Base-by-base conservation (phyloP, 2,888 invertebrate genomes). In the Oeneis ivallda region DNA sequence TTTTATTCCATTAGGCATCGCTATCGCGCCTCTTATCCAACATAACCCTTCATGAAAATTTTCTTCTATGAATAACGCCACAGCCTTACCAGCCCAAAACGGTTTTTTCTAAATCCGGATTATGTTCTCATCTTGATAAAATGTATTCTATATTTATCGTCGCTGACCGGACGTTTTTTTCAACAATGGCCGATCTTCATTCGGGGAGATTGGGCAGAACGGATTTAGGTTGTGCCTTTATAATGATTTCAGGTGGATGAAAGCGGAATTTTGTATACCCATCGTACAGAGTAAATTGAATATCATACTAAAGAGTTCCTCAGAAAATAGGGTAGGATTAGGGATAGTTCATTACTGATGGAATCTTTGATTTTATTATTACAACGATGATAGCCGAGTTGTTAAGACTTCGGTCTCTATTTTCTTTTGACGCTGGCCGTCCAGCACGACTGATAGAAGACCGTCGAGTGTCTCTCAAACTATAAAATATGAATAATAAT, bases 61-160 rank as follows among this genome's bases (percentile, higher is more conserved):
- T 64, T 53, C 60, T 47, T 63, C 43, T 62, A 69, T 64, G 64
- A 66, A 66, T 66, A 68, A 62, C 57, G 34, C 57, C 49, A 62
- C 45, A 66, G 26, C 45, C 58, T 47, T 68, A 61, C 63, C 63
- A 52, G 65, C 53, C 49, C 17, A 54, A 67, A 68, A 49, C 62
- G 65, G 59, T 62, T 66, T 65, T 60, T 64, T 58, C 62, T 67
- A 70, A 85, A 86, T 83, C 87, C 84, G 83, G 86, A 87, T 89
- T 86, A 89, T 82, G 79, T 80, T 81, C 82, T 85, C 85, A 84
- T 88, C 81, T 84, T 78, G 72, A 70, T 72, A 72, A 82, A 87
- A 86, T 84, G 78, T 87, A 86, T 88, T 87, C 82, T 80, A 80
- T 85, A 86, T 85, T 86, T 87, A 84, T 86, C 79, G 79, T 79